Evolutionary conservation across 2,797 vertebrate genomes (phyloP), one percentile per base, ranked within the genome.

Genomic region (Parambassis ranga): DNA sequence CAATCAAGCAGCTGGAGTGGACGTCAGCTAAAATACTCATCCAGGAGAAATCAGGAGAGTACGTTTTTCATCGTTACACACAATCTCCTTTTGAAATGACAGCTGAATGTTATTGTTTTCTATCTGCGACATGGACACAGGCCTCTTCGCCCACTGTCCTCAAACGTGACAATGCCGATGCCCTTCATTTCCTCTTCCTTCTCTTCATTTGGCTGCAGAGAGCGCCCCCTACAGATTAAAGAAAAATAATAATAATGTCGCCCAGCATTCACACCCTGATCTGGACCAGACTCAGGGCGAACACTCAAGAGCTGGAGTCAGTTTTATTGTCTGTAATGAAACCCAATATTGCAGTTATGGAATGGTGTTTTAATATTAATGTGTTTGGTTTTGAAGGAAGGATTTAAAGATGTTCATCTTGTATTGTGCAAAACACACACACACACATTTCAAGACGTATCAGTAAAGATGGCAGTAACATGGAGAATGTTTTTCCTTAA

Each of bases 101-200:
- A 70, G 23, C 79, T 79, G 84, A 88, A 83, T 89, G 84, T 82
- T 76, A 62, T 50, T 18, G 5, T 36, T 43, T 5, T 23, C 30
- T 4, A 38, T 57, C 11, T 27, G 15, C 22, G 58, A 35, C 26
- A 11, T 7, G 39, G 46, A 63, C 61, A 15, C 51, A 24, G 1
- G 28, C 22, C 43, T 32, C 5, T 26, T 39, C 14, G 5, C 15
- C 15, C 33, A 13, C 15, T 28, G 23, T n/a, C 30, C 16, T 39
- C 14, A 31, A 31, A 32, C 26, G 18, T 31, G 31, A 20, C 48
- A 14, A 16, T 10, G 19, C 27, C 44, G 49, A 7, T 14, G 13
- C 22, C 7, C n/a, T 5, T 41, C 11, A 26, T 14, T 20, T n/a
- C 16, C 15, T 18, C 33, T 8, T 14, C 6, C 8, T 13, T 2